Base-by-base conservation (phyloP, 1,140 invertebrate species). In the Diploscapter pachys region DNA sequence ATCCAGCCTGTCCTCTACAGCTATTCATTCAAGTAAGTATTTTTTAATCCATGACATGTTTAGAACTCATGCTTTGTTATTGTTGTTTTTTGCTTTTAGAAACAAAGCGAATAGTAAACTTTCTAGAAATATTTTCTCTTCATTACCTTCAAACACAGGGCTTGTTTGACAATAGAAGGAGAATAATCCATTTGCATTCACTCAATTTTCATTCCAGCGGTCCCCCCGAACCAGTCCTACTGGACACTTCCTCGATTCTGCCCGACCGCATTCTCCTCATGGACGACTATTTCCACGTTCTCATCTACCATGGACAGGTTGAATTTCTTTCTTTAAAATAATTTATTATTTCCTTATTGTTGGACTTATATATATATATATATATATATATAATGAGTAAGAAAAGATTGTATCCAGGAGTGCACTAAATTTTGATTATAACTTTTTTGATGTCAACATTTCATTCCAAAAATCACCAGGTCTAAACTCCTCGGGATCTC, bases 231-330 rank as follows among this genome's bases (percentile, higher is more conserved):
- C 95, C 96, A 50, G 96, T 99, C 11, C 88, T 98, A 54, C 88
- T 99, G 50, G 97, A 99, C 85, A 96, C 96, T 1, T 95, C 93
- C 11, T 97, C 94, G 76, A 98, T 99, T 84, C 93, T 96, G 85
- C 91, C 95, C 0, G 96, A 99, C 86, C 90, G 93, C 78, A 99
- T 99, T 84, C 89, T 99, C 4, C 89, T 99, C 11, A 97, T 99
- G 95, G 97, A 99, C 86, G 99, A 96, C 4, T 99, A 99, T 88
- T 99, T 99, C 90, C 96, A 99, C 86, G 96, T 99, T 83, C 90
- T 99, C 48, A 99, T 99, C 82, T 99, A 97, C 87, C 95, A 98
- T 85, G 97, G 97, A 88, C 95, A 98, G 89, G 93, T 94, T 87
- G 86, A 83, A 69, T 13, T 79, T 57, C 2, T 13, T 8, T 65